A percentile compares a stretch with the other conserved stretches of the same genome.
phyloP scores from a whole-genome alignment of 2,113 vertebrate genomes.

The Hyla sarda region DNA sequence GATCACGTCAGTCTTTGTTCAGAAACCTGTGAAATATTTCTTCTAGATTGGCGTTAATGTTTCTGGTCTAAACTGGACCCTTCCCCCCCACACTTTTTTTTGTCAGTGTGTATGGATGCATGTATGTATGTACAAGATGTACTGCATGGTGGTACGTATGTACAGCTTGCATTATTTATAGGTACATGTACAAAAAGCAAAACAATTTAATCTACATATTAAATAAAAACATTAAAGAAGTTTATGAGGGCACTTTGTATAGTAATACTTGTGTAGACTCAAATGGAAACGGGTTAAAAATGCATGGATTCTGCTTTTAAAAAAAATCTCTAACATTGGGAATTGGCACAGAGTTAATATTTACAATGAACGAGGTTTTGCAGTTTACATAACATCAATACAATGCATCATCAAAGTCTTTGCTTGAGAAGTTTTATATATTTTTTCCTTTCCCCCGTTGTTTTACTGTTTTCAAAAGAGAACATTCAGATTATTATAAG shows the following conservation, averaged over 20 bases:
- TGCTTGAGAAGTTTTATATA: slow-evolving; percentile 75
- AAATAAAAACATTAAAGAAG: slow-evolving; percentile 80
- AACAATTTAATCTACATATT: slow-evolving; percentile 77
- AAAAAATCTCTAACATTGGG: slow-evolving; percentile 80
- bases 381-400: slow-evolving; percentile 83
- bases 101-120: background rate
- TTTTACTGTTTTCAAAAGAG: slow-evolving; percentile 70
- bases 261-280: slow-evolving; percentile 83
- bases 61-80: no score
- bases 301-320: slow-evolving; percentile 80
- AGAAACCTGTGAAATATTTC: background rate
- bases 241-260: slow-evolving; percentile 85
- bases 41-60: background rate
- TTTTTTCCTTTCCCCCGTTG: slow-evolving; percentile 43
- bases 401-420: slow-evolving; percentile 78
- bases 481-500: slow-evolving; percentile 76
- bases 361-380: slow-evolving; percentile 88
- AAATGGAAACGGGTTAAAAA: slow-evolving; percentile 82
- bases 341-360: slow-evolving; percentile 91
- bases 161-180: slow-evolving; percentile 71
- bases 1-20: background rate
- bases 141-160: slow-evolving; percentile 63
- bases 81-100: background rate
- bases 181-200: slow-evolving; percentile 76
- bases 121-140: slow-evolving; percentile 31